Evolutionary conservation across 2,797 vertebrate genomes (phyloP).

Genomic region (Danio choprae): DNA sequence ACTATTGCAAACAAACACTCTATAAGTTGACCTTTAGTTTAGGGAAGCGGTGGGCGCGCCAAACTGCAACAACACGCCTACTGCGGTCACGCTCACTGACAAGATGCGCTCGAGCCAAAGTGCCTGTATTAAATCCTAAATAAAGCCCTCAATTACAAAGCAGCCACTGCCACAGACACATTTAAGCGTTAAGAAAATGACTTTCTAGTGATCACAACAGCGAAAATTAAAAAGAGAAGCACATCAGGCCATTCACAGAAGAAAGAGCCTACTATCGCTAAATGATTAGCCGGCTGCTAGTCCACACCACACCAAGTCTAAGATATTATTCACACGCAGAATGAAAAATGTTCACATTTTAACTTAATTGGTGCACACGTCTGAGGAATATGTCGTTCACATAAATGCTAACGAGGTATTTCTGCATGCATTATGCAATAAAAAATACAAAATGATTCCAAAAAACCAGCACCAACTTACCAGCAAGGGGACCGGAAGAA

Average conservation of each 20-base stretch:
- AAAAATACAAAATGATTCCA: not conserved
- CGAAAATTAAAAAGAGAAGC: not conserved
- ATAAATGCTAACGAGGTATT: not conserved
- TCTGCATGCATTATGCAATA: not conserved
- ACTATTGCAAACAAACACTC: not conserved
- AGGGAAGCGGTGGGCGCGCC: constrained; percentile 40
- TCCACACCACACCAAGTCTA: not conserved
- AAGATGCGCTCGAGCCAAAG: constrained; percentile 57
- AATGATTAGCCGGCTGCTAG: constrained; percentile 44
- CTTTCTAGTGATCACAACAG: not conserved
- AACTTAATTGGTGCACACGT: not conserved
- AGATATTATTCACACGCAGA: not conserved
- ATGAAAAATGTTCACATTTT: not conserved
- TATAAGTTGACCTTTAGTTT: constrained; percentile 26
- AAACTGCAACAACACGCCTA: constrained; percentile 60
- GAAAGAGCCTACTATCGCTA: constrained; percentile 38
- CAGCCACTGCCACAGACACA: too few relatives aligned
- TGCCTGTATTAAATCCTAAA: constrained; percentile 47
- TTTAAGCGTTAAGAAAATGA: not conserved
- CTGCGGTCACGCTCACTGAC: constrained; percentile 58
- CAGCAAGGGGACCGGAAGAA: constrained; percentile 67
- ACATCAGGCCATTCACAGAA: constrained; percentile 19
- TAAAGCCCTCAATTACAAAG: not conserved
- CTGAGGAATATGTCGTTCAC: not conserved
- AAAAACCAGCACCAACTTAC: constrained; percentile 63